Conservation (phyloP, 2,113 vertebrate species). For the Gadus chalcogrammus region DNA sequence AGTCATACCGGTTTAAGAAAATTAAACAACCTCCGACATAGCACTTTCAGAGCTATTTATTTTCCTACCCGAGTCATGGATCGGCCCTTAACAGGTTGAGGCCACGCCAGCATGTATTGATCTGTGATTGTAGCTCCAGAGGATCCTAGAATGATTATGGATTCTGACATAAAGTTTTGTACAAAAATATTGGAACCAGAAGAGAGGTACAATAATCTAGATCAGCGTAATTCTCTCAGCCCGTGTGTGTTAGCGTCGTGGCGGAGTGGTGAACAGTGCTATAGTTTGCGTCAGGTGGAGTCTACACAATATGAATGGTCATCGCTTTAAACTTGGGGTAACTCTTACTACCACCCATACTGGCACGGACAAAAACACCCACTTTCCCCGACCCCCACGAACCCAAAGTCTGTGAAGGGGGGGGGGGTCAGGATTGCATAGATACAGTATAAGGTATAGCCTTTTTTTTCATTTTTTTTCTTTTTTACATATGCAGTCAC, state of each 20-base stretch:
- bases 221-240: slow-evolving; percentile 32
- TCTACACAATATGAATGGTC: neutral
- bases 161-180: slow-evolving; percentile 21
- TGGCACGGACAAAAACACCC: neutral
- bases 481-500: slow-evolving; percentile 68
- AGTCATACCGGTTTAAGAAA: neutral
- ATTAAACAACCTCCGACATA: neutral
- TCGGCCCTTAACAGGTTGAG: neutral
- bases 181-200: slow-evolving; percentile 52
- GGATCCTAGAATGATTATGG: slow-evolving; percentile 23
- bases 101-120: neutral
- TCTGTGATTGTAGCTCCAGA: slow-evolving; percentile 8
- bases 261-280: slow-evolving; percentile 27
- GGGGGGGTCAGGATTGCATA: slow-evolving; percentile 70
- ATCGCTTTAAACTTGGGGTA: neutral
- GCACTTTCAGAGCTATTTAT: neutral
- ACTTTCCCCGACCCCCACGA: slow-evolving; percentile 14
- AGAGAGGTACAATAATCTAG: slow-evolving; percentile 17
- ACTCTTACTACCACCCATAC: slow-evolving; percentile 5
- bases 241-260: slow-evolving; percentile 23
- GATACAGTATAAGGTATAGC: slow-evolving; percentile 66
- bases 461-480: too few species aligned
- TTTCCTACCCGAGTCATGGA: neutral
- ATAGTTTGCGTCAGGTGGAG: slow-evolving; percentile 14
- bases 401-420: slow-evolving; percentile 31